Percentiles rank a stretch among this genome's conserved stretches.
These are phyloP conservation scores for Nomia melanderi DNA, from an alignment of 1,140 invertebrate species.

Conservation along the genomic window DNA sequence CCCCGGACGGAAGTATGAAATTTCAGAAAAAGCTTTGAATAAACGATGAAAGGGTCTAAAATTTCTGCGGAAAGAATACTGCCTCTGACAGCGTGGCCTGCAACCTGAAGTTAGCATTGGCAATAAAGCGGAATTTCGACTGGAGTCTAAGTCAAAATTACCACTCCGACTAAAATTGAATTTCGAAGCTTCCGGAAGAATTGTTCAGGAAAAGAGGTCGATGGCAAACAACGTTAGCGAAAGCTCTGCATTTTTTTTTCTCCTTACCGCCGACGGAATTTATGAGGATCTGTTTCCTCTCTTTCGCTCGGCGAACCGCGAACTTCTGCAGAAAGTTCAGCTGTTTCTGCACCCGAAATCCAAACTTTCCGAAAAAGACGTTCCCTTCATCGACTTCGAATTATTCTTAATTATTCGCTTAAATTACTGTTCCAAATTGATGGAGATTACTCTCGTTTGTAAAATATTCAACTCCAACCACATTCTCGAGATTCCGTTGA, in stretches of 20 bases:
- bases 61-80: background rate
- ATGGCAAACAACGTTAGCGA: conserved; percentile 1
- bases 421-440: background rate
- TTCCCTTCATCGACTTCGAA: background rate
- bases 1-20: background rate
- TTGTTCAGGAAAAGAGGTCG: background rate
- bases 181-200: conserved; percentile 13
- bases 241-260: background rate
- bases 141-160: conserved; percentile 21
- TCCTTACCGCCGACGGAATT: background rate
- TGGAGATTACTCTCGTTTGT: background rate
- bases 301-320: background rate
- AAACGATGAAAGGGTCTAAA: background rate
- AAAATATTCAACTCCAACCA: background rate
- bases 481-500: too few species aligned
- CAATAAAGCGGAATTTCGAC: background rate
- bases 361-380: background rate
- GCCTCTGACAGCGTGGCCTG: background rate
- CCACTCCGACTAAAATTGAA: background rate
- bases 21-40: background rate
- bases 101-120: background rate
- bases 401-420: background rate
- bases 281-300: conserved; percentile 18
- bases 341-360: background rate
- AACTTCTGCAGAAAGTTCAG: background rate